phyloP scores from a whole-genome alignment of 2,113 vertebrate species.

The Indicator maculatus region DNA sequence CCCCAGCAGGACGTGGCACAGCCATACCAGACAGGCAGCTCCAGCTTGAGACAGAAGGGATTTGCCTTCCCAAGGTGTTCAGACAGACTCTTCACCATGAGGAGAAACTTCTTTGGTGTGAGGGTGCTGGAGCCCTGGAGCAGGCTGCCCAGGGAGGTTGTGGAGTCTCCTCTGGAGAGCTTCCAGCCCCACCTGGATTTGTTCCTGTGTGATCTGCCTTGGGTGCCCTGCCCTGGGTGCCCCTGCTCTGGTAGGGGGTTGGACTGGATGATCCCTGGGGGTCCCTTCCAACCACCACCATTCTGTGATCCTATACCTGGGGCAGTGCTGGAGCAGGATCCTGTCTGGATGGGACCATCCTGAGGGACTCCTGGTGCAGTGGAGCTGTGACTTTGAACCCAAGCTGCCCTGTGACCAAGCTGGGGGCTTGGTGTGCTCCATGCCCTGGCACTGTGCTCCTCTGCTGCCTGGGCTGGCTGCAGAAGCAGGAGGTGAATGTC shows the following conservation, averaged over 20 bases:
- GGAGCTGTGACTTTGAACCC: neutral
- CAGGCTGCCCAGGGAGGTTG: too few relatives aligned
- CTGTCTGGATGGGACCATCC: neutral
- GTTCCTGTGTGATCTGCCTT: too few relatives aligned
- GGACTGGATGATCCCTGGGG: too few relatives aligned
- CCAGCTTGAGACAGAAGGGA: neutral
- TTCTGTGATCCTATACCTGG: rapidly evolving
- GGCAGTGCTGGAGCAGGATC: neutral
- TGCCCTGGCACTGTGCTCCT: neutral
- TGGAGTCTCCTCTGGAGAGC: too few relatives aligned
- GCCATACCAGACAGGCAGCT: neutral
- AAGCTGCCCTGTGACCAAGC: neutral
- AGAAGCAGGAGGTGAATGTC: neutral
- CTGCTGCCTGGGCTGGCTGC: neutral
- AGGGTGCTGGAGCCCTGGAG: too few relatives aligned
- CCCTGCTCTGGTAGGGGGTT: too few relatives aligned
- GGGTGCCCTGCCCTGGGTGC: too few relatives aligned
- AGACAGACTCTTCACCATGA: too few relatives aligned
- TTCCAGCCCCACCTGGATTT: too few relatives aligned
- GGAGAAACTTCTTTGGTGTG: too few relatives aligned
- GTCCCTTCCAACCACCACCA: too few relatives aligned
- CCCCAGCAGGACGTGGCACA: neutral
- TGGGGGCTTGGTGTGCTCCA: neutral
- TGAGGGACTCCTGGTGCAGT: rapidly evolving
- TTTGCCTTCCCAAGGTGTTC: neutral